These are phyloP conservation scores for Phenganax stokvisi DNA, from an alignment of 92 coral and sea anemone species.

Conservation along the genomic window DNA sequence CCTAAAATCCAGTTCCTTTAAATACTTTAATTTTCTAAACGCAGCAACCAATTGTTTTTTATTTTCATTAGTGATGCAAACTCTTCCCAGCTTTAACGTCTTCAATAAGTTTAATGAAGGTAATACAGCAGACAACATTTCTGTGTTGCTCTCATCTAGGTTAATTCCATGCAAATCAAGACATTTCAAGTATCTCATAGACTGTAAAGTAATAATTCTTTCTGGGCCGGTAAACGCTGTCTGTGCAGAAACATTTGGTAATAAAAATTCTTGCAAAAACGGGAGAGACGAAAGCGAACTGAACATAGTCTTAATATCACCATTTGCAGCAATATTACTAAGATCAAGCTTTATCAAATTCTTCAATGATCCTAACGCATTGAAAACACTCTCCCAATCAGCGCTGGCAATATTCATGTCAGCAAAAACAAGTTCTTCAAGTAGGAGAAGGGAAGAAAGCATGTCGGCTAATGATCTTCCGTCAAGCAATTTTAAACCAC, in stretches of 20 bases:
- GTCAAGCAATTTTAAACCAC: background rate
- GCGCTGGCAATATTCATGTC: background rate
- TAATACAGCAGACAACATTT: slow-evolving; percentile 1
- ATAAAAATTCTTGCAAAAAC: background rate
- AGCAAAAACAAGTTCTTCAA: background rate
- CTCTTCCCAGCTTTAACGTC: background rate
- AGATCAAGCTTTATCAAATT: background rate
- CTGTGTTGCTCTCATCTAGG: background rate
- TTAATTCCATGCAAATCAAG: background rate
- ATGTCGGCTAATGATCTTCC: background rate
- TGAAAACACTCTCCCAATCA: background rate
- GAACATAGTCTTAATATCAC: background rate
- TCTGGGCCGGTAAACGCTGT: too few species aligned
- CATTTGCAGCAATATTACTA: background rate
- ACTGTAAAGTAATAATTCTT: background rate
- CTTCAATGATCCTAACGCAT: background rate
- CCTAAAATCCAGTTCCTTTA: slow-evolving; percentile 1
- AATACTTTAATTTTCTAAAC: background rate
- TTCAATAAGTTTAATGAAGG: slow-evolving; percentile 11
- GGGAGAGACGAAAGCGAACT: background rate
- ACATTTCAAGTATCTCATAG: background rate
- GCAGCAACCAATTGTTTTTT: background rate
- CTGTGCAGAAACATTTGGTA: background rate
- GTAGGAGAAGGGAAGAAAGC: background rate
- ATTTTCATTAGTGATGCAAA: background rate